Conservation (phyloP, 2,113 vertebrate species). For the Canis aureus region DNA sequence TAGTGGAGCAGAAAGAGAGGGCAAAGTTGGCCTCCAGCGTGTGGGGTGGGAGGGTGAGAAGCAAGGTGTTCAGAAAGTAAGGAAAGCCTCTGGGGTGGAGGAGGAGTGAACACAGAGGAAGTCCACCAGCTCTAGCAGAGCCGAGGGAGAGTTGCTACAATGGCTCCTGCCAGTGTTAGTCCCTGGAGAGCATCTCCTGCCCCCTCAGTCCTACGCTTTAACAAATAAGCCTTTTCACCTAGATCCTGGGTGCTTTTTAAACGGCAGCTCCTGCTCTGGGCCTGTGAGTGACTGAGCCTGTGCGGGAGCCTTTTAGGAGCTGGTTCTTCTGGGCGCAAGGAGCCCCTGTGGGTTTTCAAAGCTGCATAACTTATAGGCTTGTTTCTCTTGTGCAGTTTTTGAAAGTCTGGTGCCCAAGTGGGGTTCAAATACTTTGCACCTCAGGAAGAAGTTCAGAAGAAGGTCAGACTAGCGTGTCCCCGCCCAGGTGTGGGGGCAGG, state of each 20-base stretch:
- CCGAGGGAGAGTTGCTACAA: background rate
- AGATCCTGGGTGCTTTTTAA: background rate
- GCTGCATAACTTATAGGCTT: background rate
- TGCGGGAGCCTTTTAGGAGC: background rate
- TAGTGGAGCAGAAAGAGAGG: background rate
- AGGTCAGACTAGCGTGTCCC: background rate
- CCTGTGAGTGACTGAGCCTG: background rate
- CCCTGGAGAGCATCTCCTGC: background rate
- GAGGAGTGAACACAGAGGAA: background rate
- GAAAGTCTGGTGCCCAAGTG: background rate
- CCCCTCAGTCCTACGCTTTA: background rate
- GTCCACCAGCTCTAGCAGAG: background rate
- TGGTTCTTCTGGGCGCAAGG: fast-evolving
- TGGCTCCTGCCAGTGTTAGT: background rate
- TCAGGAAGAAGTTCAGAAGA: background rate
- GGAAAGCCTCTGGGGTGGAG: background rate
- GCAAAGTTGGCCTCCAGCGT: background rate
- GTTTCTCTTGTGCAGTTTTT: background rate
- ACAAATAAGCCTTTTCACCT: background rate
- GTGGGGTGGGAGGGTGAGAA: background rate
- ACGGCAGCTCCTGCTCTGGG: background rate
- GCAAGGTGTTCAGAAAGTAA: background rate
- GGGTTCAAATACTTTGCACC: background rate
- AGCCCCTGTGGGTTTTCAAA: background rate
- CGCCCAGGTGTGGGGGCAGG: background rate